These are phyloP conservation scores for Excalfactoria chinensis DNA, from an alignment of 2,113 vertebrate genomes.

Conservation along the genomic window DNA sequence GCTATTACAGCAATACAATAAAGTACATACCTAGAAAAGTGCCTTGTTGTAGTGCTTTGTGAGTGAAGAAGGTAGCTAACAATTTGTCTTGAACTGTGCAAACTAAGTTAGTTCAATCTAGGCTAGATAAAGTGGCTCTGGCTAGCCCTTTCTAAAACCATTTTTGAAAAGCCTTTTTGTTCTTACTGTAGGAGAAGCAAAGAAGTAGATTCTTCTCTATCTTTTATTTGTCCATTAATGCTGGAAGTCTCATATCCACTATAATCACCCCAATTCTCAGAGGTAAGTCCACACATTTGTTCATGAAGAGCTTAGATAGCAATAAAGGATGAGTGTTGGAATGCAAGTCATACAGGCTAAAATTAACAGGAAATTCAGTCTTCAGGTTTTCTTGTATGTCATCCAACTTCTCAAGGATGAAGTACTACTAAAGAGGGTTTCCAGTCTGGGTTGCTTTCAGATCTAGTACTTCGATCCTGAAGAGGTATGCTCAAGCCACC, in stretches of 20 bases:
- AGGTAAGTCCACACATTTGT: constrained; percentile 76
- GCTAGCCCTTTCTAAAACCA: background rate
- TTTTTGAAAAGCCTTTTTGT: background rate
- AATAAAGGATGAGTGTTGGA: background rate
- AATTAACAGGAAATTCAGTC: background rate
- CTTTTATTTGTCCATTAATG: constrained; percentile 94
- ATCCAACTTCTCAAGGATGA: background rate
- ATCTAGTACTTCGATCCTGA: background rate
- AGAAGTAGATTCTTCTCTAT: constrained; percentile 93
- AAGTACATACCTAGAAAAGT: background rate
- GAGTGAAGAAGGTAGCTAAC: background rate
- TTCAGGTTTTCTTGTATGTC: background rate
- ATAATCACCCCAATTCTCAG: constrained; percentile 91
- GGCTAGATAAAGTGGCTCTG: background rate
- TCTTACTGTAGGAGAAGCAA: constrained; percentile 84
- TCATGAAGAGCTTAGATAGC: background rate
- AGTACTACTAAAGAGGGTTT: background rate
- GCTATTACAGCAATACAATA: background rate
- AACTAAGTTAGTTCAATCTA: background rate
- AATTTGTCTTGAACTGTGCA: background rate
- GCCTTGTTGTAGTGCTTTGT: background rate
- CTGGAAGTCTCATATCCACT: constrained; percentile 93
- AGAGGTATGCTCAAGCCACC: background rate
- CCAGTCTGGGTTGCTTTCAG: background rate
- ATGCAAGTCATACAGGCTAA: background rate